Conservation (phyloP, 2,113 vertebrate genomes). For the Apodemus sylvaticus region DNA sequence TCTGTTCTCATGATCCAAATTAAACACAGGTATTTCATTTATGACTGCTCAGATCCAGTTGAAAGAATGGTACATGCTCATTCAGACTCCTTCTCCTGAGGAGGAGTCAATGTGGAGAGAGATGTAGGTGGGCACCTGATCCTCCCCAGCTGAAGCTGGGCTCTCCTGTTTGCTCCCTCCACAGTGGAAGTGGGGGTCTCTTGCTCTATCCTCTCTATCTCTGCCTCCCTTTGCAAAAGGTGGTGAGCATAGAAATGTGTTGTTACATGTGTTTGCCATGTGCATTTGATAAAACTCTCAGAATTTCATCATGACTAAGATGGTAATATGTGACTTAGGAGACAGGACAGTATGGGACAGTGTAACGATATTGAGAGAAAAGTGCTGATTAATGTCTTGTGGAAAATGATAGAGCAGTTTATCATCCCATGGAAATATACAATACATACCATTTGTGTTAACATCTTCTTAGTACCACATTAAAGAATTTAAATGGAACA, state of each 20-base stretch:
- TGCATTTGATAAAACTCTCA: background rate
- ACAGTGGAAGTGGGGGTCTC: background rate
- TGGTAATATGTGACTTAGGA: background rate
- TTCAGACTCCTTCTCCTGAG: background rate
- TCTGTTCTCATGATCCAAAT: background rate
- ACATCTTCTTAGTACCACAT: background rate
- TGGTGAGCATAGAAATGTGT: rapidly evolving
- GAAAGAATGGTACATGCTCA: background rate
- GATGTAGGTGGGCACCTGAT: too few species aligned
- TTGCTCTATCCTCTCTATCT: background rate
- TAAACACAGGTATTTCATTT: background rate
- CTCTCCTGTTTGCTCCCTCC: background rate
- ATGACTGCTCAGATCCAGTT: background rate
- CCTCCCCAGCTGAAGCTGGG: background rate
- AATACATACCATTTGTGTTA: background rate
- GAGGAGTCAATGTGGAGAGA: background rate
- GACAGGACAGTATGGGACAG: background rate
- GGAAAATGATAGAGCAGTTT: background rate
- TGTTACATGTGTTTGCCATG: background rate
- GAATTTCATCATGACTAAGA: background rate
- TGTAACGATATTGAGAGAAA: too few species aligned
- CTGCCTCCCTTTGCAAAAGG: background rate
- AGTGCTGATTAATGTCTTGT: background rate
- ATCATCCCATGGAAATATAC: rapidly evolving
- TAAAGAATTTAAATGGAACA: background rate